phyloP scores from a whole-genome alignment of 2,797 vertebrate species.

The Antrozous pallidus region DNA sequence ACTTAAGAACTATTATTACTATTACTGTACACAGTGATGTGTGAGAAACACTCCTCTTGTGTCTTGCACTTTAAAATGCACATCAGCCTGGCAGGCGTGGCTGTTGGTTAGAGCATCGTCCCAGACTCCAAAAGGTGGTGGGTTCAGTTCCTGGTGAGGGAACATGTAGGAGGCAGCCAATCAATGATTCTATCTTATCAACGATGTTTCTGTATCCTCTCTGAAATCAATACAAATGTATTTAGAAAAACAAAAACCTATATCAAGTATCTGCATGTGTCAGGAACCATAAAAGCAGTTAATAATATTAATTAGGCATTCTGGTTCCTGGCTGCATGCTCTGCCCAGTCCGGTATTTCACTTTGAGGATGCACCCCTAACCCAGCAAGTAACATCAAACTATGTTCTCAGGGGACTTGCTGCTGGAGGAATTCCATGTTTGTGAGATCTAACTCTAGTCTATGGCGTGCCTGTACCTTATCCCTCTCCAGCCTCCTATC shows the following conservation, averaged over 20 bases:
- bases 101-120: neutral
- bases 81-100: neutral
- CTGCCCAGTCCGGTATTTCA: neutral
- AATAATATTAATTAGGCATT: neutral
- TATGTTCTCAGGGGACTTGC: neutral
- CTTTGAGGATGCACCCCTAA: neutral
- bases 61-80: slow-evolving; percentile 1
- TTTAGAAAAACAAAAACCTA: neutral
- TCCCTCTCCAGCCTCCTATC: neutral
- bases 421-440: neutral
- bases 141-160: neutral
- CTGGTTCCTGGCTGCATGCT: neutral
- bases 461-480: neutral
- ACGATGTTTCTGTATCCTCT: neutral
- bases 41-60: neutral
- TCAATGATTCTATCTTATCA: neutral
- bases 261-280: neutral
- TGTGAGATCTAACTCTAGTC: neutral
- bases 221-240: neutral
- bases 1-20: neutral
- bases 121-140: neutral
- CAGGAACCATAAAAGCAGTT: neutral
- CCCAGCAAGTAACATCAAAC: neutral
- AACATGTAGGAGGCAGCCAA: neutral
- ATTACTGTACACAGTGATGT: neutral